A percentile compares a stretch with the other conserved stretches of the same genome.
Conservation (phyloP, 2,113 vertebrate species). For the Macrotus californicus region DNA sequence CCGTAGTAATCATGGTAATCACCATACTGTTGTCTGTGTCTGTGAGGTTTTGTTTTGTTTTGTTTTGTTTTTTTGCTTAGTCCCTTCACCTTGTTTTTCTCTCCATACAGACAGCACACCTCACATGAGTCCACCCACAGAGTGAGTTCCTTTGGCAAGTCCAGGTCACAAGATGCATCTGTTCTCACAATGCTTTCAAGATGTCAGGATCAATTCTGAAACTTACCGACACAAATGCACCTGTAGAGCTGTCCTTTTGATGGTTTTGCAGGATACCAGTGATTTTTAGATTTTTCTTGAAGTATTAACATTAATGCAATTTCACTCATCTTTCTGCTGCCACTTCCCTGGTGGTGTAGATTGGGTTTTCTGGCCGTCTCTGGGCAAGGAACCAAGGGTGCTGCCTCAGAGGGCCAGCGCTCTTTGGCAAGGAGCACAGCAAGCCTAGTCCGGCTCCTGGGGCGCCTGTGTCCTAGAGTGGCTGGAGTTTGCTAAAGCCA, state of each 20-base stretch:
- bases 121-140: not conserved
- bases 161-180: not conserved
- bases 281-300: slow-evolving; percentile 70
- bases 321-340: slow-evolving; percentile 69
- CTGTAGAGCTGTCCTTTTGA: not conserved
- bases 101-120: not conserved
- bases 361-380: not conserved
- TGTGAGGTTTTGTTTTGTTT: no score
- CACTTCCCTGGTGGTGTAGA: not conserved
- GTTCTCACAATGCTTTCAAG: not conserved
- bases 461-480: not conserved
- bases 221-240: not conserved
- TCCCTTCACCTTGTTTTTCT: not conserved
- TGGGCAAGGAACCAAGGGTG: not conserved
- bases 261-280: slow-evolving; percentile 78
- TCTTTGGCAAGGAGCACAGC: not conserved
- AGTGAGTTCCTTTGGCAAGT: not conserved
- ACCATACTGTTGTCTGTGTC: no score
- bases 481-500: not conserved
- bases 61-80: no score
- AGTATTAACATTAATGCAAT: slow-evolving; percentile 71
- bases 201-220: not conserved
- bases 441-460: not conserved
- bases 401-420: not conserved
- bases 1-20: no score